Evolutionary conservation across 2,888 invertebrate genomes (phyloP).

Genomic region (Coelopa pilipes): DNA sequence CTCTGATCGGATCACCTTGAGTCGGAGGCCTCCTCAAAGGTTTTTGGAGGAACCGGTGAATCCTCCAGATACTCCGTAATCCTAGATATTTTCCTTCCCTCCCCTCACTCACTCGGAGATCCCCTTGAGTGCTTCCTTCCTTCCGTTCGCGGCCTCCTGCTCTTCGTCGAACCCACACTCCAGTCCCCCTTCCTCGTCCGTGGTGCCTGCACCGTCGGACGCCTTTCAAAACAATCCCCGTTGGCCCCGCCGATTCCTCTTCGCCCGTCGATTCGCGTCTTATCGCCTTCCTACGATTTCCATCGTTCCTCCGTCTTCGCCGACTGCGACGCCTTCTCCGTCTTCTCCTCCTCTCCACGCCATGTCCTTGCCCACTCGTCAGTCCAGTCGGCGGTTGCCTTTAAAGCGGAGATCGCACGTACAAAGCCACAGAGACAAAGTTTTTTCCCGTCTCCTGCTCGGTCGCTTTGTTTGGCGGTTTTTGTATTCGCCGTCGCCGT

Average conservation of each 20-base stretch:
- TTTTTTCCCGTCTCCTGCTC: conserved; percentile 7
- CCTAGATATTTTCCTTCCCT: neutral
- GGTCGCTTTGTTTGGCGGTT: conserved; percentile 25
- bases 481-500: conserved; percentile 36
- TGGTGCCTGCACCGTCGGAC: no score
- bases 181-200: neutral
- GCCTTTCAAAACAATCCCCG: conserved; percentile 6
- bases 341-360: neutral
- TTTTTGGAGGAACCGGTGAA: neutral
- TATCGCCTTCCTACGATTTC: neutral
- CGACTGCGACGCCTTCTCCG: neutral
- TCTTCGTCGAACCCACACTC: neutral
- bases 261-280: neutral
- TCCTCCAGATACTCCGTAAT: neutral
- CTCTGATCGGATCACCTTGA: neutral
- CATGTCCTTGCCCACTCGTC: neutral
- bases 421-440: conserved; percentile 32
- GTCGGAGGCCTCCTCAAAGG: neutral
- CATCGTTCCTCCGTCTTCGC: neutral
- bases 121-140: no score
- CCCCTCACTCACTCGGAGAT: neutral
- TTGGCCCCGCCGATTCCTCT: neutral
- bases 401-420: conserved; percentile 34
- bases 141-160: neutral
- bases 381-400: conserved; percentile 13